Conservation (phyloP, 2,888 invertebrate genomes). For the Dynastes hyllus region DNA sequence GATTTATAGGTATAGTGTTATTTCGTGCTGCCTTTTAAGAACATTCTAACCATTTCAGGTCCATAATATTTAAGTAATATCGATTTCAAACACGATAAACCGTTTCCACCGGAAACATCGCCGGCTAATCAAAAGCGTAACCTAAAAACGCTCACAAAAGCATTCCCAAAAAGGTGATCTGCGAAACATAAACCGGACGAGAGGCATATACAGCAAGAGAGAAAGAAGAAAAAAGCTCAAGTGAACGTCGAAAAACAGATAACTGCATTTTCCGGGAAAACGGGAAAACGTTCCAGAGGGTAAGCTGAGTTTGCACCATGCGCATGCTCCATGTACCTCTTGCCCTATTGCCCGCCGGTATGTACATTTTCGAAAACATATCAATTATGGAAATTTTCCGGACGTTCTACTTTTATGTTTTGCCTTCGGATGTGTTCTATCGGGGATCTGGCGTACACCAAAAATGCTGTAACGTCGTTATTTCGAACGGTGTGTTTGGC, state of each 20-base stretch:
- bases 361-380: conserved; percentile 19
- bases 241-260: background rate
- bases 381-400: conserved; percentile 35
- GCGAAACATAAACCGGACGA: too few relatives aligned
- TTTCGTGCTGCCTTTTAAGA: too few relatives aligned
- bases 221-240: background rate
- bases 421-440: conserved; percentile 3
- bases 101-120: background rate
- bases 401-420: conserved; percentile 23
- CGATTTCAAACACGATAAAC: background rate
- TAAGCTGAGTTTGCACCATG: background rate
- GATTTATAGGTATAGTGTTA: too few relatives aligned
- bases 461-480: background rate
- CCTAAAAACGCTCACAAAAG: background rate
- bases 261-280: conserved; percentile 11
- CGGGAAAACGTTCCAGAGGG: background rate
- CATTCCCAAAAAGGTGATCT: background rate
- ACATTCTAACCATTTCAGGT: too few relatives aligned
- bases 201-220: background rate
- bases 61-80: too few relatives aligned
- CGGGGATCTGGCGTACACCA: background rate
- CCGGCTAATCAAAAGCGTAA: background rate
- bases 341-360: background rate
- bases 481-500: background rate
- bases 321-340: background rate